phyloP scores from a whole-genome alignment of 1,140 invertebrate species.

The Phortica variegata region DNA sequence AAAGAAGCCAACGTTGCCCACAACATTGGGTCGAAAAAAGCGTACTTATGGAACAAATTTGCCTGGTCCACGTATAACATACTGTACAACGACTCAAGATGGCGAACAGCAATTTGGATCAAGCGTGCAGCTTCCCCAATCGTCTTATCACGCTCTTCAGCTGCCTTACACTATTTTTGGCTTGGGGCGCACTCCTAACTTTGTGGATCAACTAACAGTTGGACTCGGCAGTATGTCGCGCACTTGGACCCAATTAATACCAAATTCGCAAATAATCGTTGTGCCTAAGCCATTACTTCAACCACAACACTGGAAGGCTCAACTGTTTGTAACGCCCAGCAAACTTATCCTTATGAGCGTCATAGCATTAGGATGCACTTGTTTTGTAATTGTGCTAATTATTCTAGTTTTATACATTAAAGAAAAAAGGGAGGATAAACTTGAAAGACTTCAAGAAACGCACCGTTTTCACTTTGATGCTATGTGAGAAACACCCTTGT shows the following conservation, averaged over 20 bases:
- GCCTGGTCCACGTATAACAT: conserved; percentile 84
- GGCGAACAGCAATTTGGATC: conserved; percentile 72
- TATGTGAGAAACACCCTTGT: no score
- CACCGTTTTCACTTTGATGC: conserved; percentile 84
- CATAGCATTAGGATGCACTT: conserved; percentile 83
- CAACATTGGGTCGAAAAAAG: conserved; percentile 71
- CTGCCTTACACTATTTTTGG: conserved; percentile 95
- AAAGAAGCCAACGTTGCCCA: conserved; percentile 67
- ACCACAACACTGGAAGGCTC: conserved; percentile 83
- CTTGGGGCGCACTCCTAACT: conserved; percentile 94
- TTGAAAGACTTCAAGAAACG: conserved; percentile 83
- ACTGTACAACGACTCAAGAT: conserved; percentile 82
- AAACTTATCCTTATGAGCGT: conserved; percentile 91
- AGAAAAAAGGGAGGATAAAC: conserved; percentile 87
- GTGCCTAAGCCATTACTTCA: conserved; percentile 82
- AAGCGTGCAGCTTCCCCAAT: conserved; percentile 87
- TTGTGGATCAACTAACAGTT: conserved; percentile 87
- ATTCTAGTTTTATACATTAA: conserved; percentile 90
- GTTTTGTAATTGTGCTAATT: conserved; percentile 80
- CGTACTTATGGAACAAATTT: conserved; percentile 85
- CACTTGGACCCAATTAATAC: conserved; percentile 92
- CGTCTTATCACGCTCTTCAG: conserved; percentile 87
- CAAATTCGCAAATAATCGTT: conserved; percentile 95
- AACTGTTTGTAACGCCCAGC: conserved; percentile 95
- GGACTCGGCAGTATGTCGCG: conserved; percentile 71